phyloP scores from a whole-genome alignment of 2,113 vertebrate genomes.

The Sisor rabdophorus region DNA sequence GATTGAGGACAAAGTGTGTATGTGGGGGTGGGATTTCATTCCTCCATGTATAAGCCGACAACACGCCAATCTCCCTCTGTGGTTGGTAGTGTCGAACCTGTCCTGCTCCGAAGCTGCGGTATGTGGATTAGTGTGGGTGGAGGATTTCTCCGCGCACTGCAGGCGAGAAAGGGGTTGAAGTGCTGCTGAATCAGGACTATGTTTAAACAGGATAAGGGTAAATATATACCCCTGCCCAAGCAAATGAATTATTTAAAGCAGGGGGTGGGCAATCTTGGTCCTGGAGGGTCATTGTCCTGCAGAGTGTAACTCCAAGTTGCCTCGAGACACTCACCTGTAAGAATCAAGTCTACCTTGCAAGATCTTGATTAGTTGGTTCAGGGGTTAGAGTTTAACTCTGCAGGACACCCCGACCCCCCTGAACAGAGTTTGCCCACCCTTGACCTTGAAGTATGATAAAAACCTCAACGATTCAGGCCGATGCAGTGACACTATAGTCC shows the following conservation, averaged over 20 bases:
- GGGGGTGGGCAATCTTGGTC: too few relatives aligned
- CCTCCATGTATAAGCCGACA: constrained; percentile 59
- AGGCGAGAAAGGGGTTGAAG: constrained; percentile 32
- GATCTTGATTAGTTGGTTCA: too few relatives aligned
- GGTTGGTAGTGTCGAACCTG: constrained; percentile 38
- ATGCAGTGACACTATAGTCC: background rate
- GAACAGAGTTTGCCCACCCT: too few relatives aligned
- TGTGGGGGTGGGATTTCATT: constrained; percentile 42
- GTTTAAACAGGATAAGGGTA: constrained; percentile 11
- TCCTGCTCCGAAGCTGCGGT: background rate
- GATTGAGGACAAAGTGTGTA: background rate
- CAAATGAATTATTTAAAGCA: background rate
- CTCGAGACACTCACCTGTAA: too few relatives aligned
- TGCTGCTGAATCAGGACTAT: constrained; percentile 23
- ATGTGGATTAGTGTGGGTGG: constrained; percentile 35
- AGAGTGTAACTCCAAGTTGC: too few relatives aligned
- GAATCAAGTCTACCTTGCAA: too few relatives aligned
- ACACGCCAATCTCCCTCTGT: constrained; percentile 45
- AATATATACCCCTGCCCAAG: background rate
- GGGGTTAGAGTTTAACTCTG: too few relatives aligned
- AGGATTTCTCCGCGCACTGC: constrained; percentile 42
- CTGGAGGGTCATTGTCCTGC: too few relatives aligned
- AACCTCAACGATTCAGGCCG: background rate
- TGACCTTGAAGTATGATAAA: too few relatives aligned
- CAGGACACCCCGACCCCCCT: too few relatives aligned